Evolutionary conservation across 2,113 vertebrate species (phyloP).

Genomic region (Sinosuthora webbiana): DNA sequence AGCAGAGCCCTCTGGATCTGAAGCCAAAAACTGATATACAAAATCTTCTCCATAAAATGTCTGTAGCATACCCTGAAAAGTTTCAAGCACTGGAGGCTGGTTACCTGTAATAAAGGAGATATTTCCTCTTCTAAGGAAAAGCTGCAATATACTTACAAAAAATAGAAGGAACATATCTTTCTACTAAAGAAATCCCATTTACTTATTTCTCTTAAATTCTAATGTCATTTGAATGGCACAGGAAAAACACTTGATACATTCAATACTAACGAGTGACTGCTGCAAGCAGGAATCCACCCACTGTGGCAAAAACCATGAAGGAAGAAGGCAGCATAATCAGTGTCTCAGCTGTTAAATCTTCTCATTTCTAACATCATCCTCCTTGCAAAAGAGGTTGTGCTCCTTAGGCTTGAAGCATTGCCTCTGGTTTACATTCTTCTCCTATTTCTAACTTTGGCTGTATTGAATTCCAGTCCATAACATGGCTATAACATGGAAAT

Average conservation of each 20-base stretch:
- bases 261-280: not conserved
- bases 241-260: not conserved
- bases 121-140: not conserved
- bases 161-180: not conserved
- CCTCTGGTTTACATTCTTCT: not conserved
- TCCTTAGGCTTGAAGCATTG: not conserved
- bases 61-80: conserved; percentile 61
- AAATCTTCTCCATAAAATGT: conserved; percentile 85
- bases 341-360: not conserved
- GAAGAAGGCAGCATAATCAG: not conserved
- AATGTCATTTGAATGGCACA: not conserved
- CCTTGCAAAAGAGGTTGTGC: not conserved
- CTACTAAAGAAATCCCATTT: not conserved
- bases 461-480: not conserved
- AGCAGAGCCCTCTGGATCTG: conserved; percentile 84
- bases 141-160: not conserved
- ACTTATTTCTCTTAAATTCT: not conserved
- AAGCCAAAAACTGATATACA: conserved; percentile 82
- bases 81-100: conserved; percentile 78
- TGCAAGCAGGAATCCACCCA: not conserved
- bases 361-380: not conserved
- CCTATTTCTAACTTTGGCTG: not conserved
- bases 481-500: not conserved
- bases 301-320: not conserved
- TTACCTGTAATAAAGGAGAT: conserved; percentile 79